Base-by-base conservation (phyloP, 2,113 vertebrate genomes). In the Acrocephalus arundinaceus region DNA sequence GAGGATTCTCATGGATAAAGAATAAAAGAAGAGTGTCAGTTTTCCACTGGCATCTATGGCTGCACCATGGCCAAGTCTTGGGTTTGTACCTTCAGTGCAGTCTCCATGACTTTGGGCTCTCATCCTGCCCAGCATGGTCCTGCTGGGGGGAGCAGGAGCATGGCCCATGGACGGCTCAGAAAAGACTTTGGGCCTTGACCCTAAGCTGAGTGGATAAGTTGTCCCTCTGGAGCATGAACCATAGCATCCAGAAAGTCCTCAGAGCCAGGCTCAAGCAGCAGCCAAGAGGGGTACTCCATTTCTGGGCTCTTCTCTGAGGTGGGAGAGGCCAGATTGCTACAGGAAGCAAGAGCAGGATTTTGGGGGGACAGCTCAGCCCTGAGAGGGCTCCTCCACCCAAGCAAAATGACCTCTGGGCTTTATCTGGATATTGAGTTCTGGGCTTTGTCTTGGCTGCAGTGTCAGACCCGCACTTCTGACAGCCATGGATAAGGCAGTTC, bases 21-120 rank as follows among this genome's bases (percentile, higher is more conserved):
- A 15, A 52, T 10, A 59, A 88, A 95, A 85, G 52, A 48, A 81
- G 78, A 67, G 27, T 57, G 39, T 52, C n/a, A 46, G 27, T 87
- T 93, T 91, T 39, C 48, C 46, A 9, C 28, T 25, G n/a, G 5
- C 59, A n/a, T 3, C 57, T 30, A 1, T 30, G 52, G 62, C 63
- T 58, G 49, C 37, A 37, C 24, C 25, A 5, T 0, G 2, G 35
- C 37, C 55, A 41, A 15, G 14, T 12, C 17, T n/a, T 20, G 10
- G 17, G 11, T 27, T 23, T 31, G 28, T 13, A 6, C n/a, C 33
- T 65, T 55, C 41, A 49, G 81, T 4, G 20, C 30, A 25, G 28
- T 3, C 4, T 70, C 68, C 0, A 0, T 28, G 30, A 2, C 39
- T 48, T 21, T 2, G 3, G 30, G 14, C 45, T 49, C 4, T 41